phyloP scores from a whole-genome alignment of 2,113 vertebrate species.

The Rhinogobius similis region DNA sequence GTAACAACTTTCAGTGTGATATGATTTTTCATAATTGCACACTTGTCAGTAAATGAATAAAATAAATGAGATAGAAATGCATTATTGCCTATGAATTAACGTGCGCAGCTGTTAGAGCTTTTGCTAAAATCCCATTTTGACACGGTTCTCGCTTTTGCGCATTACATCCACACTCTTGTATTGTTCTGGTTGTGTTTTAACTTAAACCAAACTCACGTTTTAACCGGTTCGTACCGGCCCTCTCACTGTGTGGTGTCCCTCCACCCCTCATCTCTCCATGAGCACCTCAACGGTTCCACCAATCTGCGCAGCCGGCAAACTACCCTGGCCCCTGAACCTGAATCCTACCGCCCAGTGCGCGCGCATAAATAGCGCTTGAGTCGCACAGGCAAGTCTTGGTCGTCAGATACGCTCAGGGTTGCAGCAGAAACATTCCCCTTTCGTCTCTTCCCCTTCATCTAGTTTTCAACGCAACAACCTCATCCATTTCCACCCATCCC shows the following conservation, averaged over 20 bases:
- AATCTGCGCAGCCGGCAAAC: slow-evolving; percentile 81
- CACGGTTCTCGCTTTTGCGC: not conserved
- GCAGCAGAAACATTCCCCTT: slow-evolving; percentile 73
- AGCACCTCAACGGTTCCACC: slow-evolving; percentile 75
- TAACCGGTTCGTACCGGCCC: slow-evolving; percentile 29
- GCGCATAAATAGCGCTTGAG: slow-evolving; percentile 88
- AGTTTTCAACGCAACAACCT: slow-evolving; percentile 54
- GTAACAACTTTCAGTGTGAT: not conserved
- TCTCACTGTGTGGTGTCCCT: slow-evolving; percentile 29
- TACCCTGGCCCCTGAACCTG: slow-evolving; percentile 81
- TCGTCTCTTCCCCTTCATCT: slow-evolving; percentile 54
- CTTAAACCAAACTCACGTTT: slow-evolving; percentile 38
- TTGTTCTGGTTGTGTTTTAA: slow-evolving; percentile 23
- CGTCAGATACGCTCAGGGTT: slow-evolving; percentile 80
- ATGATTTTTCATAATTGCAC: not conserved
- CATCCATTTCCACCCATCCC: slow-evolving; percentile 48
- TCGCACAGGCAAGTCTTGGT: slow-evolving; percentile 84
- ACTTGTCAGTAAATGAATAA: not conserved
- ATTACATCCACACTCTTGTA: slow-evolving; percentile 7
- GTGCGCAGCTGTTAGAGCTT: not conserved
- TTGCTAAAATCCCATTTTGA: not conserved
- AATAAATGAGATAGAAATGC: not conserved
- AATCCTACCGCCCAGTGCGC: slow-evolving; percentile 74
- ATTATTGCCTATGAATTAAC: not conserved
- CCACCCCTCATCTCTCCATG: slow-evolving; percentile 56